Percentiles rank a stretch among this genome's conserved stretches.
phyloP scores from a whole-genome alignment of 2,113 vertebrate species.

The Phocoena sinus region DNA sequence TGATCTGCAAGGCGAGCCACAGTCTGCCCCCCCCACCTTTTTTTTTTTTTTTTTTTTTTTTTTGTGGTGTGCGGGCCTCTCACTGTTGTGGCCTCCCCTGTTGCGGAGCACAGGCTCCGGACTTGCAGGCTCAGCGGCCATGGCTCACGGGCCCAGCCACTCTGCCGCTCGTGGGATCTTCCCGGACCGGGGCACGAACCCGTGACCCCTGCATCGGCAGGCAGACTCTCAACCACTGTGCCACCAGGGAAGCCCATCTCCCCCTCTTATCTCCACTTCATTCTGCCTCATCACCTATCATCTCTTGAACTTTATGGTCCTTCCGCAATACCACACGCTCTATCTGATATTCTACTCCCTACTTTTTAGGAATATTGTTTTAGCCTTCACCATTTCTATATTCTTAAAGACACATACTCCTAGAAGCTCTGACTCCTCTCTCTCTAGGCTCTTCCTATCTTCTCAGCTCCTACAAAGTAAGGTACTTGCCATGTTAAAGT shows the following conservation, averaged over 20 bases:
- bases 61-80: too few species aligned
- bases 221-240: too few species aligned
- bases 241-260: too few species aligned
- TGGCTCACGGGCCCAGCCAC: too few species aligned
- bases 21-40: not conserved
- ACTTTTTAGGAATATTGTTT: not conserved
- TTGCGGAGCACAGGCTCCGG: too few species aligned
- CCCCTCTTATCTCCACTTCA: not conserved
- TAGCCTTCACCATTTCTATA: not conserved
- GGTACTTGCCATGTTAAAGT: not conserved
- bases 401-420: not conserved
- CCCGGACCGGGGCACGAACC: too few species aligned
- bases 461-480: not conserved
- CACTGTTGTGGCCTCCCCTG: too few species aligned
- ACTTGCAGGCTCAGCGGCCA: too few species aligned
- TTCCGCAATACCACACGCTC: not conserved
- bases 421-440: not conserved
- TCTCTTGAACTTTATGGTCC: not conserved
- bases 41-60: too few species aligned
- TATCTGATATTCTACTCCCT: not conserved
- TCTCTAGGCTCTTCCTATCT: not conserved
- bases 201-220: too few species aligned
- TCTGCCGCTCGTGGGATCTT: too few species aligned
- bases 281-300: not conserved
- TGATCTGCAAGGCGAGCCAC: not conserved